Evolutionary conservation across 1,140 invertebrate species (phyloP), one percentile per base, ranked within the genome.

Genomic region (Delia radicum): DNA sequence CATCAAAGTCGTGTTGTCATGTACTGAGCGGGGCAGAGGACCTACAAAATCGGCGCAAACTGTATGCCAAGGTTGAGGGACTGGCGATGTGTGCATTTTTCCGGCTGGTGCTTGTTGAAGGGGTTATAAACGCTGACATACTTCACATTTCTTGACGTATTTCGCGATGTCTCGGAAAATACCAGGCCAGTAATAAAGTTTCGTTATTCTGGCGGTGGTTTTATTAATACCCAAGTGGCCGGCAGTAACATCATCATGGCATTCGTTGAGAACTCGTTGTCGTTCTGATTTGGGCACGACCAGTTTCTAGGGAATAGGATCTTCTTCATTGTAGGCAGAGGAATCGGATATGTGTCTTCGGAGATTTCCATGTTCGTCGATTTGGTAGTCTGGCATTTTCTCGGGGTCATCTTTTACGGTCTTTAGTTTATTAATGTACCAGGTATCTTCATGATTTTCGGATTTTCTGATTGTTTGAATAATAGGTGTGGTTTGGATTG

Each of bases 141-240:
- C 10, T n/a, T 71, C 28, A 18, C 67, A 71, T 71, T 29, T 26
- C 10, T 10, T 15, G 6, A 71, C 67, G 18, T 71, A 71, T n/a
- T 31, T 71, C 8, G 28, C 18, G 4, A 73, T 61, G 18, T 73
- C 72, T 21, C 28, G 8, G 31, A 29, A 24, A 18, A 72, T 73
- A 46, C 37, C 72, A 46, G 37, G 72, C 72, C 28, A 73, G 28
- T 61, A 48, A 48, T 73, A 73, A 13, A 12, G 37, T 12, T n/a
- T 28, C 7, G 7, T 8, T 73, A n/a, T n/a, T n/a, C n/a, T n/a
- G n/a, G n/a, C n/a, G n/a, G n/a, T n/a, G n/a, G n/a, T n/a, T n/a
- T n/a, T n/a, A n/a, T n/a, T n/a, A n/a, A n/a, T n/a, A n/a, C n/a
- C n/a, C n/a, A n/a, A n/a, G n/a, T n/a, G 33, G 4, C 37, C 72